Conservation (phyloP, 2,888 invertebrate genomes). For the Cephus sareptanus region DNA sequence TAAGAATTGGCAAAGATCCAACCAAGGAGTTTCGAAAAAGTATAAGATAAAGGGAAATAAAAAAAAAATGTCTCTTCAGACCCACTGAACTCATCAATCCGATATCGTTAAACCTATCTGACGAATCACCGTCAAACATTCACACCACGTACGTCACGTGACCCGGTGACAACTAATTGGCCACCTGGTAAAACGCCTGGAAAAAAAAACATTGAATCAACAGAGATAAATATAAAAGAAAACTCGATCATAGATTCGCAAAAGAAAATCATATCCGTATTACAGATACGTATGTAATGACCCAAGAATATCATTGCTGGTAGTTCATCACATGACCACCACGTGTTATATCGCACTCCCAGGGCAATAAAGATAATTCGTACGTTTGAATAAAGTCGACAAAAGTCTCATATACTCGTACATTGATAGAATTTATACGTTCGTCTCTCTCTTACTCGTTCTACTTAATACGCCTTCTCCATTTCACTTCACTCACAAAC, state of each 20-base stretch:
- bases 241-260: not conserved
- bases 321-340: slow-evolving; percentile 24
- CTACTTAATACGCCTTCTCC: not conserved
- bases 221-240: not conserved
- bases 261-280: not conserved
- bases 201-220: not conserved
- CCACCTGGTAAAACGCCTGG: not conserved
- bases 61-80: not conserved
- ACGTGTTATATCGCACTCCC: slow-evolving; percentile 20
- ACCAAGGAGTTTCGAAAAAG: not conserved
- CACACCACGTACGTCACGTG: not conserved
- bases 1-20: not conserved
- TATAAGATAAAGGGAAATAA: not conserved
- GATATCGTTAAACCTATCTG: not conserved
- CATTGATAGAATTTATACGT: not conserved
- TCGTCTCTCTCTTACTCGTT: not conserved
- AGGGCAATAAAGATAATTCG: slow-evolving; percentile 35
- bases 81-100: not conserved
- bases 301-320: slow-evolving; percentile 22
- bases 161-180: not conserved
- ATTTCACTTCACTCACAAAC: not conserved
- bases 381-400: not conserved
- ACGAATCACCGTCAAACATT: not conserved
- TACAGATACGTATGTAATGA: not conserved
- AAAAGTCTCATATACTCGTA: not conserved